Evolutionary conservation across 1,140 invertebrate genomes (phyloP).

Genomic region (Bradynema listronoti): DNA sequence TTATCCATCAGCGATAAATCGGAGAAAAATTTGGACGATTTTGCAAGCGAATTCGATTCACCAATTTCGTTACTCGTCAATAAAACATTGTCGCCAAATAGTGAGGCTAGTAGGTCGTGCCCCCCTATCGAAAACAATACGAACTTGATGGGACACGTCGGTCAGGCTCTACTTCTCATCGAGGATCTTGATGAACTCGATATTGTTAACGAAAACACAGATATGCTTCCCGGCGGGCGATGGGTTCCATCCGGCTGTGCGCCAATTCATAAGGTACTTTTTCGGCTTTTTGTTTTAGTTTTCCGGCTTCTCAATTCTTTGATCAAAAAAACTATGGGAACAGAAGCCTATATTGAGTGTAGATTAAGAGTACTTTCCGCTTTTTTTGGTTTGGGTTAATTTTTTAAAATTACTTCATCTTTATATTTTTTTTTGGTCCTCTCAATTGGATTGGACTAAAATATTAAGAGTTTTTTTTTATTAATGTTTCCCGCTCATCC

Average conservation of each 20-base stretch:
- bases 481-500: too few species aligned
- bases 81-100: background rate
- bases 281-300: too few species aligned
- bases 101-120: constrained; percentile 7
- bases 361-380: too few species aligned
- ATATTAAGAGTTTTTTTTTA: background rate
- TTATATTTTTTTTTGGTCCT: constrained; percentile 5
- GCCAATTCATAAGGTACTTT: constrained; percentile 35
- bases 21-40: background rate
- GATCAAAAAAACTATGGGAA: background rate
- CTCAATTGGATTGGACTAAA: background rate
- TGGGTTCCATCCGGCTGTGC: constrained; percentile 48
- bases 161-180: constrained; percentile 45
- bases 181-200: constrained; percentile 49
- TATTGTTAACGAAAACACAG: constrained; percentile 34
- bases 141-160: constrained; percentile 23
- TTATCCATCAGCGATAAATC: too few species aligned
- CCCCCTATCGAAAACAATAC: constrained; percentile 27
- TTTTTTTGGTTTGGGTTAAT: too few species aligned
- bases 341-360: background rate
- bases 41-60: background rate
- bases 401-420: too few species aligned
- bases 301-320: background rate
- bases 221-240: constrained; percentile 45
- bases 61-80: constrained; percentile 4